Conservation (phyloP, 2,888 invertebrate genomes). For the Pterostichus niger region DNA sequence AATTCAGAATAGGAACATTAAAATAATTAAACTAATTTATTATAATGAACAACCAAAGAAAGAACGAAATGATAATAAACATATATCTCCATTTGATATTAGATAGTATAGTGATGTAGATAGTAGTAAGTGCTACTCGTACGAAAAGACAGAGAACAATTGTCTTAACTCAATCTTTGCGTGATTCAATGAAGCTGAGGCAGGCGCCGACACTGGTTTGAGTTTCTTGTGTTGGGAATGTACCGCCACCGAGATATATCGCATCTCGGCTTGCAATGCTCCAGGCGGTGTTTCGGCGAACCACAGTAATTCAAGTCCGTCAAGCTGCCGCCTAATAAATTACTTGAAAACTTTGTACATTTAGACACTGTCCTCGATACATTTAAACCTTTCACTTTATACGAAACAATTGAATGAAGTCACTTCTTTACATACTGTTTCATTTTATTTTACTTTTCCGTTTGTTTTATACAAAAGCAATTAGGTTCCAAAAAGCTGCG, state of each 20-base stretch:
- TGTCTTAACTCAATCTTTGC: constrained; percentile 15
- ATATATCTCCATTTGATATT: too few relatives aligned
- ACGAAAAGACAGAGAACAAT: background rate
- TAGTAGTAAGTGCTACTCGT: too few relatives aligned
- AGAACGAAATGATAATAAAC: too few relatives aligned
- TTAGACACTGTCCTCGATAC: constrained; percentile 48
- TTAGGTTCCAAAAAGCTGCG: background rate
- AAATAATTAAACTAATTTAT: too few relatives aligned
- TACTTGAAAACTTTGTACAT: constrained; percentile 55
- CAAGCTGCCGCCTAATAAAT: constrained; percentile 60
- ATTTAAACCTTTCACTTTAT: constrained; percentile 48
- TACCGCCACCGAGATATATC: constrained; percentile 38
- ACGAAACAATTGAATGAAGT: constrained; percentile 29
- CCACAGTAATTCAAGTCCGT: constrained; percentile 58
- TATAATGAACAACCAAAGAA: too few relatives aligned
- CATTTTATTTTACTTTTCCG: constrained; percentile 10
- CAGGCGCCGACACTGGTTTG: background rate
- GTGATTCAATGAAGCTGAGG: background rate
- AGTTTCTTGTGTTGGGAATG: constrained; percentile 1
- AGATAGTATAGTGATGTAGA: too few relatives aligned
- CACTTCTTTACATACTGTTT: constrained; percentile 46
- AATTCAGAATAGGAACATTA: too few relatives aligned
- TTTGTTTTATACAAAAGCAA: constrained; percentile 31
- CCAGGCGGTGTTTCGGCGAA: constrained; percentile 46
- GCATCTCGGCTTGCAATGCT: constrained; percentile 15